phyloP scores from a whole-genome alignment of 2,113 vertebrate species.

The Verasper variegatus region DNA sequence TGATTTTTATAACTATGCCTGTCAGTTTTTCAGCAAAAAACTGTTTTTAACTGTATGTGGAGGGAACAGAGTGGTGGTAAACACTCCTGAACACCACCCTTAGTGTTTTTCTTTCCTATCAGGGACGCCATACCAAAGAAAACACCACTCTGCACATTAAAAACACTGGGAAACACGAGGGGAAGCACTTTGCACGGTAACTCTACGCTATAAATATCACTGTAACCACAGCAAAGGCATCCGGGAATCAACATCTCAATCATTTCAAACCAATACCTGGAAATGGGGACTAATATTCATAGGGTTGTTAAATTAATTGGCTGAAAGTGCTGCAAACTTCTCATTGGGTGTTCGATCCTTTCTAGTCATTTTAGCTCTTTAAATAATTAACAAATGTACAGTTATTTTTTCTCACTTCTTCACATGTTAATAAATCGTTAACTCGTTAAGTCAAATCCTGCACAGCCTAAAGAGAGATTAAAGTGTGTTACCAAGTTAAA shows the following conservation, averaged over 20 bases:
- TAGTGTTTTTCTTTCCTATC: conserved; percentile 12
- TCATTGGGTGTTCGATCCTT: background rate
- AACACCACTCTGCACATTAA: conserved; percentile 40
- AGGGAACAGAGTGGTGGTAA: conserved; percentile 3
- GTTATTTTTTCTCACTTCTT: conserved; percentile 9
- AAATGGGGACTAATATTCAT: conserved; percentile 1
- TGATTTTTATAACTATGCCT: background rate
- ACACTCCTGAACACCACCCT: conserved; percentile 6
- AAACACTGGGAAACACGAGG: conserved; percentile 40
- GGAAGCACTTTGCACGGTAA: conserved; percentile 51
- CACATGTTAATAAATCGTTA: conserved; percentile 32
- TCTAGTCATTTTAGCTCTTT: conserved; percentile 29
- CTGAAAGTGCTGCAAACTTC: conserved; percentile 14
- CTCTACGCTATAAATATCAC: conserved; percentile 55
- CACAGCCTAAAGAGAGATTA: conserved; percentile 6
- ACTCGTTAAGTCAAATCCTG: conserved; percentile 11
- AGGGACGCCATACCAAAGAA: conserved; percentile 16
- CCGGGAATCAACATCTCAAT: conserved; percentile 41
- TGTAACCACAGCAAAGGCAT: conserved; percentile 63
- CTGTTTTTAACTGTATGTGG: conserved; percentile 11
- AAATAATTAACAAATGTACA: conserved; percentile 48
- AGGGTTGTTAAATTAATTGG: conserved; percentile 3
- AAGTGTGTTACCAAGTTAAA: conserved; percentile 5
- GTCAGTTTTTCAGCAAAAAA: conserved; percentile 13
- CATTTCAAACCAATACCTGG: conserved; percentile 47